Evolutionary conservation across 1,140 invertebrate species (phyloP).

Genomic region (Drosophila azteca): DNA sequence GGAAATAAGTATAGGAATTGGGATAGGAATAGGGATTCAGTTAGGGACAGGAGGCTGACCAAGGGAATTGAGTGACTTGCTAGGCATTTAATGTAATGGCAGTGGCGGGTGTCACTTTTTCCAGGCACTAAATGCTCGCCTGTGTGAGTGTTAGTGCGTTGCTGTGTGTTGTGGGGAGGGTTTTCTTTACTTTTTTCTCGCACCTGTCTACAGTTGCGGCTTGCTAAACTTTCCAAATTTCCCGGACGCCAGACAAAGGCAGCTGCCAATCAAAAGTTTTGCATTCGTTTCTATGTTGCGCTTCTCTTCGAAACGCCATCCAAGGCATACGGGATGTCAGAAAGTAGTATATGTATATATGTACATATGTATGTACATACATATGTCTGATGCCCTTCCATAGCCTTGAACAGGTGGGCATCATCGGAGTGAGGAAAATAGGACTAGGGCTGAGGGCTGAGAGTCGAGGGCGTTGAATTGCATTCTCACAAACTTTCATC

Average conservation of each 20-base stretch:
- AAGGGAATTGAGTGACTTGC: slow-evolving; percentile 48
- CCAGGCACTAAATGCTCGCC: slow-evolving; percentile 23
- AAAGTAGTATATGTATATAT: too few relatives aligned
- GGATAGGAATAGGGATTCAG: not conserved
- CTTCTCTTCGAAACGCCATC: slow-evolving; percentile 24
- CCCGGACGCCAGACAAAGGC: slow-evolving; percentile 48
- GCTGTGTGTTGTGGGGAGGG: not conserved
- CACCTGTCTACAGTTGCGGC: slow-evolving; percentile 69
- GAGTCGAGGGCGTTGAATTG: slow-evolving; percentile 27
- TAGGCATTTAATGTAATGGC: slow-evolving; percentile 44
- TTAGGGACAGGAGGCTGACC: slow-evolving; percentile 10
- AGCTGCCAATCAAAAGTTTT: slow-evolving; percentile 78
- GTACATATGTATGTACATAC: slow-evolving; percentile 3
- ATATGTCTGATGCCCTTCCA: slow-evolving; percentile 3
- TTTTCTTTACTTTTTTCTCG: slow-evolving; percentile 12
- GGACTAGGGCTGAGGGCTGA: not conserved
- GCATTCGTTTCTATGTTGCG: slow-evolving; percentile 41
- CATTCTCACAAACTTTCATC: slow-evolving; percentile 75
- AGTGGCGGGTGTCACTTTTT: slow-evolving; percentile 42
- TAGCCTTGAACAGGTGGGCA: slow-evolving; percentile 56
- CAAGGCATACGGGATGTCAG: not conserved
- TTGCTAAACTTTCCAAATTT: slow-evolving; percentile 47
- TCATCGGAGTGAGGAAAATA: not conserved
- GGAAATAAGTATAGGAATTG: not conserved
- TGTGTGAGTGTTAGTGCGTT: not conserved